A percentile compares a stretch with the other conserved stretches of the same genome.
Conservation (phyloP, 2,113 vertebrate species). For the Apteryx owenii region DNA sequence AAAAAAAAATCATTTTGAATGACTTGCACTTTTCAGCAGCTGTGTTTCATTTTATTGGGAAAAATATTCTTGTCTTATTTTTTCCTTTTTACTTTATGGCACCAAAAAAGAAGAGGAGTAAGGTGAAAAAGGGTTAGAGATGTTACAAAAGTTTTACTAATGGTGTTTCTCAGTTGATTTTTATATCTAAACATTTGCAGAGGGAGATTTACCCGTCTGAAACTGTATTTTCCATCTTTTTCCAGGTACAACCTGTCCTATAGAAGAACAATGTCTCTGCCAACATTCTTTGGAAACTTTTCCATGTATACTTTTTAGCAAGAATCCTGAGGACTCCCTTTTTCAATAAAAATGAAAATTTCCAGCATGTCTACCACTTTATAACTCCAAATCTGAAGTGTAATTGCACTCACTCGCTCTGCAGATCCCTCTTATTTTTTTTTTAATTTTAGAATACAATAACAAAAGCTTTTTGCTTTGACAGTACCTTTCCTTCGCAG, state of each 20-base stretch:
- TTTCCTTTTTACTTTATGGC: not conserved
- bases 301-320: not conserved
- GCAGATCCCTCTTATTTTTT: not conserved
- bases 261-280: not conserved
- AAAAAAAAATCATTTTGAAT: not conserved
- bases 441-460: not conserved
- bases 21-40: not conserved
- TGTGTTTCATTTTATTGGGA: not conserved
- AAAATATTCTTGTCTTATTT: not conserved
- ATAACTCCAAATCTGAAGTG: not conserved
- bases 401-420: not conserved
- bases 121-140: not conserved
- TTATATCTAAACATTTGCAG: not conserved
- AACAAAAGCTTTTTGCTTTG: not conserved
- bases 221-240: not conserved
- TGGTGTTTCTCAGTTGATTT: not conserved
- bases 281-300: not conserved
- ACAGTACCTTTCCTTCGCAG: slow-evolving; percentile 77
- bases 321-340: fast-evolving
- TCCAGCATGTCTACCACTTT: not conserved
- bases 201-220: not conserved
- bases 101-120: not conserved
- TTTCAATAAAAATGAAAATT: not conserved
- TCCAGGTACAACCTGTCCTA: not conserved
- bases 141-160: too few relatives aligned